Base-by-base conservation (phyloP, 2,113 vertebrate species). In the Caranx melampygus region DNA sequence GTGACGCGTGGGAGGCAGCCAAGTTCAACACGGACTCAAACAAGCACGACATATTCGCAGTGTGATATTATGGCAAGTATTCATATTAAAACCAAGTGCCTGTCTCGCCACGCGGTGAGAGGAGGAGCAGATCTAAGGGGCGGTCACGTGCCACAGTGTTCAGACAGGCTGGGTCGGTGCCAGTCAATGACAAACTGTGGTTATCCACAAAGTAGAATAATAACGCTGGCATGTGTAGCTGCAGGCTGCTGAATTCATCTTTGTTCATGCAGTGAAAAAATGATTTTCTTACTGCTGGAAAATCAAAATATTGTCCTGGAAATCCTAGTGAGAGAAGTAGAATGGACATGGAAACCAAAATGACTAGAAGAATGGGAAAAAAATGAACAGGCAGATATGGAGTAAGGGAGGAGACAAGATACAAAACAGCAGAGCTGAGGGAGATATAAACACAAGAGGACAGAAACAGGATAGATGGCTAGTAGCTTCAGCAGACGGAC, bases 1-100 rank as follows among this genome's bases (percentile, higher is more conserved):
- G 31, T 6, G 18, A 35, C 4, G 1, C 4, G 5, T 37, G 20
- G 45, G 73, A 64, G 40, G 70, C 14, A 2, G 59, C 86, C 79
- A 47, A 88, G 83, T 81, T 79, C 55, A 72, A 64, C 65, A 58
- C 12, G 0, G 12, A 57, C 74, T 71, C 68, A 80, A 66, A 82
- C 75, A 57, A 79, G 26, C 68, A 71, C 62, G 15, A 18, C 82
- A 59, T 66, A 42, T 58, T 80, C n/a, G 6, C 82, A 40, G 71
- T 10, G 55, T 15, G 34, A 71, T 31, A 14, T 4, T 9, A 16
- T 8, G 31, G 35, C 52, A 13, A 76, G 72, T 52, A 35, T 35
- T 60, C n/a, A 73, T n/a, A 10, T 67, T 35, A 12, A 72, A 59
- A 69, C 18, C 0, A 40, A 42, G 40, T 31, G 33, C 45, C 3